Evolutionary conservation across 2,113 vertebrate genomes (phyloP).

Genomic region (Macheiramphus alcinus): DNA sequence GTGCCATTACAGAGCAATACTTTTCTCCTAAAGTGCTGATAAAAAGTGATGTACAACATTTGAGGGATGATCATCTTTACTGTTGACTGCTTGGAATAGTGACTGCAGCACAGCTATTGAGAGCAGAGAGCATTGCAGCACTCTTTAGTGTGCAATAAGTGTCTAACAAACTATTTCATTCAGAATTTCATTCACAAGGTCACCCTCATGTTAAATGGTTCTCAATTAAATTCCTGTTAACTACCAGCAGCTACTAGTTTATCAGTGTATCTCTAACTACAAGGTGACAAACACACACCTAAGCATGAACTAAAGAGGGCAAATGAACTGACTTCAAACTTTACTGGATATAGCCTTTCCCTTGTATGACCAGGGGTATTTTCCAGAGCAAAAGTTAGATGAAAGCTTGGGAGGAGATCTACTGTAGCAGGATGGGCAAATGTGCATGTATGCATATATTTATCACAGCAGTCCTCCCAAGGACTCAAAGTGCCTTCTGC

Average conservation of each 20-base stretch:
- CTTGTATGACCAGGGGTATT: background rate
- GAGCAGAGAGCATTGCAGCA: background rate
- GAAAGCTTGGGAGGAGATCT: conserved; percentile 24
- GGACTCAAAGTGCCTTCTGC: conserved; percentile 24
- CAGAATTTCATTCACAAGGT: conserved; percentile 31
- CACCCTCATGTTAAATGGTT: background rate
- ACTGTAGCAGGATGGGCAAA: conserved; percentile 34
- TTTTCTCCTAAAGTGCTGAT: background rate
- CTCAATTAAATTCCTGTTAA: conserved; percentile 8
- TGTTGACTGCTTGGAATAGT: background rate
- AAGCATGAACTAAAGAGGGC: background rate
- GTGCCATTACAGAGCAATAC: background rate
- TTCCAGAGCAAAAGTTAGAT: conserved; percentile 13
- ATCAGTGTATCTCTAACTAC: background rate
- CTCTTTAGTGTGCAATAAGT: background rate
- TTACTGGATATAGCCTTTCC: background rate
- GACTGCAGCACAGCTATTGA: background rate
- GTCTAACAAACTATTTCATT: conserved; percentile 11
- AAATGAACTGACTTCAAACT: background rate
- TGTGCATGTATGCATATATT: background rate
- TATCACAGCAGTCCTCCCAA: background rate
- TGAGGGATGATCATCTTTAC: background rate
- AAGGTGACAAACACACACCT: background rate
- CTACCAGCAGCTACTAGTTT: background rate
- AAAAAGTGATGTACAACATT: background rate